phyloP scores from a whole-genome alignment of 2,888 invertebrate genomes.

The Sceliomorpha sp. region DNA sequence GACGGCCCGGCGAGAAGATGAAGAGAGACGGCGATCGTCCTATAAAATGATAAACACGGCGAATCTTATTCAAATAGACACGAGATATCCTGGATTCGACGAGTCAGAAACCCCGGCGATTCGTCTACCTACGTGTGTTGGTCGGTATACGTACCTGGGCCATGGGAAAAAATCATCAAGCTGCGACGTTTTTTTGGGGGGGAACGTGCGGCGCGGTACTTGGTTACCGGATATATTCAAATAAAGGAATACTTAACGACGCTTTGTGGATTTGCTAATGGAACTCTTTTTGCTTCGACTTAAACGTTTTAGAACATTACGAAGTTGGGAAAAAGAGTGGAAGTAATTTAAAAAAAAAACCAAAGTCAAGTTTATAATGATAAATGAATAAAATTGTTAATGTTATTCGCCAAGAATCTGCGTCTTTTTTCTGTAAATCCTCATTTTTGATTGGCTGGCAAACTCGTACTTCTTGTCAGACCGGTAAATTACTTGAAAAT shows the following conservation, averaged over 20 bases:
- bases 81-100: conserved; percentile 73
- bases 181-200: conserved; percentile 30
- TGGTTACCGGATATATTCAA: conserved; percentile 45
- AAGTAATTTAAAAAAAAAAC: no score
- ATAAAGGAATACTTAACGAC: conserved; percentile 50
- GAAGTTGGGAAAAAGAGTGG: no score
- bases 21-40: conserved; percentile 57
- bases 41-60: conserved; percentile 78
- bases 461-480: no score
- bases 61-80: conserved; percentile 79
- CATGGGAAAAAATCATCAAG: conserved; percentile 62
- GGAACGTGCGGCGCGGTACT: conserved; percentile 31
- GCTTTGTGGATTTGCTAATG: conserved; percentile 24
- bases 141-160: conserved; percentile 66
- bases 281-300: no score
- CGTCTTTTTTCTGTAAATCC: no score
- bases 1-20: no score
- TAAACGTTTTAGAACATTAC: no score
- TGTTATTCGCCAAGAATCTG: no score
- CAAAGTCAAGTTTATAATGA: no score
- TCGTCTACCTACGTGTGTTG: conserved; percentile 39
- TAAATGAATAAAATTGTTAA: no score
- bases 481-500: no score
- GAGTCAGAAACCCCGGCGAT: conserved; percentile 41
- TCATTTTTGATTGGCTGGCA: no score